Conservation (phyloP, 2,113 vertebrate species). For the Archilochus colubris region DNA sequence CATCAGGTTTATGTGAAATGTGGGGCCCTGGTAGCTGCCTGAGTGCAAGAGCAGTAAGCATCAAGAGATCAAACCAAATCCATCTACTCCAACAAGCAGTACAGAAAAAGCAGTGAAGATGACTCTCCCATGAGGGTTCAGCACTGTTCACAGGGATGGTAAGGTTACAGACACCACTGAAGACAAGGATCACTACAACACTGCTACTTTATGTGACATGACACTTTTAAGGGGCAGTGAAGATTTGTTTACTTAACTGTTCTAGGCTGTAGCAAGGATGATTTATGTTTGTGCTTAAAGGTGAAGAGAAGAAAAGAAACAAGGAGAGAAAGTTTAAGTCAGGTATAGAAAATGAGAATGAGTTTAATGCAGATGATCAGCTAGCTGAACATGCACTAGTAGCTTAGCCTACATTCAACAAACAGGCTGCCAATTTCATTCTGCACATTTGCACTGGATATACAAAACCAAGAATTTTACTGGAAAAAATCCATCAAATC, state of each 20-base stretch:
- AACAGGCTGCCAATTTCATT: conserved; percentile 64
- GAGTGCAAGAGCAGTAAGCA: neutral
- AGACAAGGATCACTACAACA: conserved; percentile 83
- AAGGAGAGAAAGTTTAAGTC: conserved; percentile 97
- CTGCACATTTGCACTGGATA: neutral
- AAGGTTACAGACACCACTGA: conserved; percentile 77
- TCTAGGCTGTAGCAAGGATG: conserved; percentile 99
- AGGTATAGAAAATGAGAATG: conserved; percentile 93
- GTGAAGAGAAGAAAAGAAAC: conserved; percentile 91
- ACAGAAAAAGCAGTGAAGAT: conserved; percentile 77
- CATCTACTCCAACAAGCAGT: conserved; percentile 78
- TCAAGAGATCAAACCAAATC: conserved; percentile 58
- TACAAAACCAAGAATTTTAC: neutral
- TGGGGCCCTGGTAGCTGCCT: conserved; percentile 12
- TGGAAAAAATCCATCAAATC: conserved; percentile 3
- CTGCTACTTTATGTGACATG: conserved; percentile 79
- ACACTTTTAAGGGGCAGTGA: conserved; percentile 78
- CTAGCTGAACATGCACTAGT: conserved; percentile 85
- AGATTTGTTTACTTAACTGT: conserved; percentile 98
- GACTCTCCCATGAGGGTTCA: conserved; percentile 65
- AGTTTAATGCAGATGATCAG: conserved; percentile 89
- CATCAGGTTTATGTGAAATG: neutral
- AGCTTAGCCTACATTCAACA: conserved; percentile 60
- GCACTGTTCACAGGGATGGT: conserved; percentile 77
- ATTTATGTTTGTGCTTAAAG: conserved; percentile 99